These are phyloP conservation scores for Arenaria interpres DNA, from an alignment of 2,113 vertebrate species.

Conservation along the genomic window DNA sequence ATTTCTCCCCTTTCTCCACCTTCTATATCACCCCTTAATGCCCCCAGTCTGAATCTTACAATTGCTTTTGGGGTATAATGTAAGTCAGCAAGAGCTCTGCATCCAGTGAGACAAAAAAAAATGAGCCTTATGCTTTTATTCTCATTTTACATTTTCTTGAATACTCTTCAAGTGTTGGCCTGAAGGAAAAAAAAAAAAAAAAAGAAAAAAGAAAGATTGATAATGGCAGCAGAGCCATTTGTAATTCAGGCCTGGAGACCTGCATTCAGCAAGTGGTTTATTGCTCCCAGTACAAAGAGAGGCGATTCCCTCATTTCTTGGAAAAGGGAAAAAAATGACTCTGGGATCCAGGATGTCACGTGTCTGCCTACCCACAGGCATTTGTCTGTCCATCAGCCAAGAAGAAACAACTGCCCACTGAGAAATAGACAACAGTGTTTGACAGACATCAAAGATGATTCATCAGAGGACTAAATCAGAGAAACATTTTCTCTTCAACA, in stretches of 20 bases:
- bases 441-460: conserved; percentile 12
- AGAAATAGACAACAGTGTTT: background rate
- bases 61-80: background rate
- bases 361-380: conserved; percentile 43
- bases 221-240: background rate
- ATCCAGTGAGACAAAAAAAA: background rate
- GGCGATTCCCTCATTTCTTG: conserved; percentile 35
- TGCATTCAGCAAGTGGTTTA: conserved; percentile 17
- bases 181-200: background rate
- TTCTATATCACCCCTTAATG: background rate
- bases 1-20: background rate
- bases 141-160: background rate
- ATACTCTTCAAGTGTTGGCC: background rate
- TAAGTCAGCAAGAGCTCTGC: background rate
- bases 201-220: background rate
- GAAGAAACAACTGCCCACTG: background rate
- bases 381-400: conserved; percentile 43
- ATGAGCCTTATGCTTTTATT: background rate
- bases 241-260: background rate
- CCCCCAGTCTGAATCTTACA: background rate
- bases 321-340: conserved; percentile 31
- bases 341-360: background rate
- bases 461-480: background rate
- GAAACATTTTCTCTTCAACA: background rate
- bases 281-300: background rate